Conservation (phyloP, 2,113 vertebrate species). For the Ictidomys tridecemlineatus region DNA sequence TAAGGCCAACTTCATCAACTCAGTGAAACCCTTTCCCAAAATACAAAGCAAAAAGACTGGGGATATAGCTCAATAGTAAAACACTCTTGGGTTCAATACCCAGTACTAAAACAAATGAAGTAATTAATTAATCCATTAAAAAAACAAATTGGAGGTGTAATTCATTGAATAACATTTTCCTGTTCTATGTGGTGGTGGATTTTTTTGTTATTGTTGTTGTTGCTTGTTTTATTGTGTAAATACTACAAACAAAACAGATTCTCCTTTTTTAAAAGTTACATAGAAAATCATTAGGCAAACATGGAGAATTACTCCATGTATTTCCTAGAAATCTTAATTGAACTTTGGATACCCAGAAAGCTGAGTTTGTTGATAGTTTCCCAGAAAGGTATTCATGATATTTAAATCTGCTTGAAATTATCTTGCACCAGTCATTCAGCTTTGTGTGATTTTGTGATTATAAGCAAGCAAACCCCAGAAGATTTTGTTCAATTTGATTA, state of each 20-base stretch:
- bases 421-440: not conserved
- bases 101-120: no score
- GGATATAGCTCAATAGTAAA: no score
- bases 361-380: not conserved
- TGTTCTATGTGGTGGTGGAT: not conserved
- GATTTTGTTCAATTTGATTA: conserved; percentile 42
- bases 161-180: not conserved
- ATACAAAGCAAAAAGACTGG: no score
- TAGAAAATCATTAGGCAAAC: not conserved
- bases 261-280: not conserved
- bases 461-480: not conserved
- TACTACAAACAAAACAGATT: not conserved
- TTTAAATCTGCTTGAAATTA: conserved; percentile 18
- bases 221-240: not conserved
- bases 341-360: not conserved
- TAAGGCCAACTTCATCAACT: no score
- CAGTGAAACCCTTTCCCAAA: no score
- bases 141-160: not conserved
- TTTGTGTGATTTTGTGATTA: conserved; percentile 47
- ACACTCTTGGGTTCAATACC: no score
- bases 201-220: not conserved
- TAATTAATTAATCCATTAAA: not conserved
- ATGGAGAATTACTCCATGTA: not conserved
- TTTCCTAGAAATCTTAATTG: not conserved
- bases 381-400: not conserved